Conservation (phyloP, 2,113 vertebrate genomes). For the Tautogolabrus adspersus region DNA sequence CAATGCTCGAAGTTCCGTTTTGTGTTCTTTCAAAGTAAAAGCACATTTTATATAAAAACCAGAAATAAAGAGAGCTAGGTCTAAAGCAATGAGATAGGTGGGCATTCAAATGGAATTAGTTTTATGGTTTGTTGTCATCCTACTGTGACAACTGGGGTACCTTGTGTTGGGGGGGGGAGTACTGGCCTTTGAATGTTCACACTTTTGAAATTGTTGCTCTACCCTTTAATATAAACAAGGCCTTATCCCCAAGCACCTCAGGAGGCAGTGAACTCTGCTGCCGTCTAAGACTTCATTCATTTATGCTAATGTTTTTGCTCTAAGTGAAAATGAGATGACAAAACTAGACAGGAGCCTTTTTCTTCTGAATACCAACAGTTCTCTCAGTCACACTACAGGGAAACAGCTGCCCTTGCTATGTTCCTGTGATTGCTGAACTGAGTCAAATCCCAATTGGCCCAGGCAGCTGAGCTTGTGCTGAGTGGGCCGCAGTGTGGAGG, state of each 20-base stretch:
- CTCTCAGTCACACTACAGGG: conserved; percentile 6
- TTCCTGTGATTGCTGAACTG: conserved; percentile 18
- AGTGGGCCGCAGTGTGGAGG: conserved; percentile 56
- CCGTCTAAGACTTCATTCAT: neutral
- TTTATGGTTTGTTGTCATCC: no score
- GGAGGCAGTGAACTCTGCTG: conserved; percentile 16
- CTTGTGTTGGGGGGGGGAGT: no score
- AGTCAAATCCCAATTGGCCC: conserved; percentile 31
- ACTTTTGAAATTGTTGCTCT: no score
- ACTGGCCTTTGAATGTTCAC: no score
- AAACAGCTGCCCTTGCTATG: conserved; percentile 45
- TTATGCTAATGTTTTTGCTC: conserved; percentile 8
- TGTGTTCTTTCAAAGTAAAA: no score
- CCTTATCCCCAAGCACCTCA: neutral
- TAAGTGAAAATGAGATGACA: conserved; percentile 20
- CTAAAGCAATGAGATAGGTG: no score
- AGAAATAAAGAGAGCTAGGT: no score
- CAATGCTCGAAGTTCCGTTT: no score
- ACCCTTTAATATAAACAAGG: neutral
- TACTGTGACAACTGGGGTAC: no score
- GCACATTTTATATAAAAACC: no score
- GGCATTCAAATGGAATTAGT: no score
- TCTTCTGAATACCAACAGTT: conserved; percentile 17
- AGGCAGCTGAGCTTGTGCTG: conserved; percentile 33
- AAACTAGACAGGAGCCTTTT: conserved; percentile 27